Evolutionary conservation across 2,797 vertebrate genomes (phyloP).

Genomic region (Rhinoraja longicauda): DNA sequence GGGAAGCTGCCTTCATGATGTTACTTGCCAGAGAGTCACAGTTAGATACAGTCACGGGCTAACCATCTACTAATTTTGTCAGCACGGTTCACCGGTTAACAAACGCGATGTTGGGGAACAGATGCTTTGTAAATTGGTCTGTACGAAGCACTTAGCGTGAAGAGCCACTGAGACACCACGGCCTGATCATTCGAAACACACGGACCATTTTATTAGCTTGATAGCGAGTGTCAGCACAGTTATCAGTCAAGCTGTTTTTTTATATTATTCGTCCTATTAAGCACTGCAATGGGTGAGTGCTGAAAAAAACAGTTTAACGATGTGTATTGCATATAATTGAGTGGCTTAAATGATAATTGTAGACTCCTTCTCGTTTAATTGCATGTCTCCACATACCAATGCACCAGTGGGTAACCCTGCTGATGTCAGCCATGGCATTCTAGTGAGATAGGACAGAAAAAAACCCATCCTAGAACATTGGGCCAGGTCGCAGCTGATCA

Average conservation of each 20-base stretch:
- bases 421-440: neutral
- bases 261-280: neutral
- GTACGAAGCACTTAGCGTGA: neutral
- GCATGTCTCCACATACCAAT: neutral
- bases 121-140: neutral
- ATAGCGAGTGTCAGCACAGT: too few species aligned
- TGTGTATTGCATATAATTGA: neutral
- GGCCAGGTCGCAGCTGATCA: too few species aligned
- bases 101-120: neutral
- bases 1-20: neutral
- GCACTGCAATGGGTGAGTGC: neutral
- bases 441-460: neutral
- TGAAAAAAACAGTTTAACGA: neutral
- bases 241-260: neutral
- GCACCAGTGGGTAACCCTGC: neutral
- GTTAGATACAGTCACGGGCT: neutral
- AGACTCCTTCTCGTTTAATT: neutral
- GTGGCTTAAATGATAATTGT: neutral
- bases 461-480: neutral
- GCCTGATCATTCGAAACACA: neutral
- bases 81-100: slow-evolving; percentile 1
- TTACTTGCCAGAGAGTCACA: neutral
- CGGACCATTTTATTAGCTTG: neutral
- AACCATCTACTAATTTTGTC: neutral
- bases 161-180: neutral